These are phyloP conservation scores for Temnothorax nylanderi DNA, from an alignment of 1,140 invertebrate genomes.

Conservation along the genomic window DNA sequence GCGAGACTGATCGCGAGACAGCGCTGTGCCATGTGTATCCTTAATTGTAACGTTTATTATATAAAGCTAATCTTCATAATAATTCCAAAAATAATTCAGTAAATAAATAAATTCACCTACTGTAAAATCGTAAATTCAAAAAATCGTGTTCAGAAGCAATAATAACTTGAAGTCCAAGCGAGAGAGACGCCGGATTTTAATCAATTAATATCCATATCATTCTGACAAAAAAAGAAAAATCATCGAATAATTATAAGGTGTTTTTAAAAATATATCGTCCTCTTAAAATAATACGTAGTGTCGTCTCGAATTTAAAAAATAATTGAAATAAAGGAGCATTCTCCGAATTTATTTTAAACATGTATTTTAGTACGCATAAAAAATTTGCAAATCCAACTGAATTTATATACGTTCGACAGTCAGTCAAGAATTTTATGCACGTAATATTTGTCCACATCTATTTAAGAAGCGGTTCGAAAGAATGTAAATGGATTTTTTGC, in stretches of 20 bases:
- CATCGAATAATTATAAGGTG: not conserved
- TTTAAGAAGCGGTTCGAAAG: not conserved
- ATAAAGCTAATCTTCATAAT: not conserved
- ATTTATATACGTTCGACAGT: not conserved
- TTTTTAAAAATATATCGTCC: not conserved
- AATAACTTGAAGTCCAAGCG: not conserved
- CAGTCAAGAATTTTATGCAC: not conserved
- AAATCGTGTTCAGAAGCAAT: not conserved
- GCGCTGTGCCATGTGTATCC: not conserved
- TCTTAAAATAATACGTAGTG: too few species aligned
- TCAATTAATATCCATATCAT: not conserved
- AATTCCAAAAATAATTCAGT: not conserved
- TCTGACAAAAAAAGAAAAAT: not conserved
- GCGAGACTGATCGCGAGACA: not conserved
- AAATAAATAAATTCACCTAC: not conserved
- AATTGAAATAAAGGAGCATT: not conserved
- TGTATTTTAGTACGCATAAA: not conserved
- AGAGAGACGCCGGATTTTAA: not conserved
- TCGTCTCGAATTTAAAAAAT: not conserved
- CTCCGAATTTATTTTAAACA: not conserved
- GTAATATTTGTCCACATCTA: constrained; percentile 10
- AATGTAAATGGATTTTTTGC: not conserved
- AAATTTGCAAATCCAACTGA: not conserved
- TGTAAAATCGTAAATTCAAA: not conserved
- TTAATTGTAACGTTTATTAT: not conserved